Conservation (phyloP, 2,113 vertebrate species). For the Athene cunicularia region DNA sequence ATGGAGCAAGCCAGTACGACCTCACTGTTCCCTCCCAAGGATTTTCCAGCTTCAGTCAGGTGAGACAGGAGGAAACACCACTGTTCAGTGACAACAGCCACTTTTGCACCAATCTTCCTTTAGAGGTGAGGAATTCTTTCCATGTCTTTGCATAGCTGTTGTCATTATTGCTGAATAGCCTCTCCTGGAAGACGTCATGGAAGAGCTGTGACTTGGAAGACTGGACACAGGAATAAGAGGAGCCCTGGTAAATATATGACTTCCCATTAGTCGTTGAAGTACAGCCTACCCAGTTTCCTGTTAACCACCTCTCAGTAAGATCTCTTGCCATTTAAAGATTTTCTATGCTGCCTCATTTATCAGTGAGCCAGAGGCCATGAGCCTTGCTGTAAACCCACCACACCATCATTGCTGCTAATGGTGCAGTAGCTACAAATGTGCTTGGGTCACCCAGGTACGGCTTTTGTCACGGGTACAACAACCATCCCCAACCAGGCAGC, state of each 20-base stretch:
- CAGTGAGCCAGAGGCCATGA: background rate
- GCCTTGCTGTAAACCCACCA: background rate
- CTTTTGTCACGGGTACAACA: background rate
- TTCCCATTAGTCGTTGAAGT: background rate
- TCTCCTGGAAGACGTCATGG: background rate
- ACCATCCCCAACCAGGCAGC: background rate
- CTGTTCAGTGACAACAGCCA: background rate
- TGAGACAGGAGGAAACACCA: background rate
- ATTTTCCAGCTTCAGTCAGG: background rate
- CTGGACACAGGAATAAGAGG: background rate
- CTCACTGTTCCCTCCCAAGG: background rate
- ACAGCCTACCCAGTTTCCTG: background rate
- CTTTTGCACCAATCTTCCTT: background rate
- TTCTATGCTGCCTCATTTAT: background rate
- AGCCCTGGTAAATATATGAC: background rate
- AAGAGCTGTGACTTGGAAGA: background rate
- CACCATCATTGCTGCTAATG: background rate
- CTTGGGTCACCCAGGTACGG: background rate
- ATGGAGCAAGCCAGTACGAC: background rate
- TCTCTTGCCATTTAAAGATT: background rate
- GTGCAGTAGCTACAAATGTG: background rate
- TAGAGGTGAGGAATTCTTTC: background rate
- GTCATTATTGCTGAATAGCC: background rate
- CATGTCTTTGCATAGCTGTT: background rate
- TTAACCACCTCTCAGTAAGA: background rate